Evolutionary conservation across 2,113 vertebrate species (phyloP).

Genomic region (Thermophis baileyi): DNA sequence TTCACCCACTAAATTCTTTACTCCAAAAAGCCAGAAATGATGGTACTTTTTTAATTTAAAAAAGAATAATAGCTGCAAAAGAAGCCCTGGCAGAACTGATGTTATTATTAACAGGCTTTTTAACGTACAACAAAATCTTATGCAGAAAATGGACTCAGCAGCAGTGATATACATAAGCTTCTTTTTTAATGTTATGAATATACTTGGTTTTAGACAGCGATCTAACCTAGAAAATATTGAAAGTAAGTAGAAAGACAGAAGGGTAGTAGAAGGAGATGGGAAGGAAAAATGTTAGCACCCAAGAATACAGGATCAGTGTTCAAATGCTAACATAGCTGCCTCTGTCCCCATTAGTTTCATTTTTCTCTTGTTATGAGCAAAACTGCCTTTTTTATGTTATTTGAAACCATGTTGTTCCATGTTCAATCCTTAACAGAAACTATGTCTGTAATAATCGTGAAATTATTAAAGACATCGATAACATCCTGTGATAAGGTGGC

Average conservation of each 20-base stretch:
- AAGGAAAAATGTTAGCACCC: background rate
- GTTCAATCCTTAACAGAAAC: background rate
- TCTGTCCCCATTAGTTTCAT: background rate
- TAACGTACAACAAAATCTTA: background rate
- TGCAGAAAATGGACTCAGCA: background rate
- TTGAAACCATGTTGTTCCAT: background rate
- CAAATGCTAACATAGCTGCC: background rate
- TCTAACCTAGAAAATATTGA: background rate
- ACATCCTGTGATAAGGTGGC: background rate
- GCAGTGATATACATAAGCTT: background rate
- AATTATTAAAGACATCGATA: background rate
- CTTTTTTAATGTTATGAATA: background rate
- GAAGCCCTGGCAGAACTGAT: background rate
- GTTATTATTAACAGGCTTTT: background rate
- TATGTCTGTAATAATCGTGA: background rate
- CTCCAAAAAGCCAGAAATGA: background rate
- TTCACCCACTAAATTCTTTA: background rate
- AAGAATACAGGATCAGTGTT: background rate
- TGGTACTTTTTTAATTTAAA: background rate
- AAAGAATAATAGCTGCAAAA: slow-evolving; percentile 1
- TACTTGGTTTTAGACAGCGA: background rate
- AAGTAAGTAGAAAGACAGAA: no score
- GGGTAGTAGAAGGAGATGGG: no score
- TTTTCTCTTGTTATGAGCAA: background rate
- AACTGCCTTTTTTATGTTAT: background rate